phyloP scores from a whole-genome alignment of 2,797 vertebrate species.

The Myoxocephalus aenaeus region DNA sequence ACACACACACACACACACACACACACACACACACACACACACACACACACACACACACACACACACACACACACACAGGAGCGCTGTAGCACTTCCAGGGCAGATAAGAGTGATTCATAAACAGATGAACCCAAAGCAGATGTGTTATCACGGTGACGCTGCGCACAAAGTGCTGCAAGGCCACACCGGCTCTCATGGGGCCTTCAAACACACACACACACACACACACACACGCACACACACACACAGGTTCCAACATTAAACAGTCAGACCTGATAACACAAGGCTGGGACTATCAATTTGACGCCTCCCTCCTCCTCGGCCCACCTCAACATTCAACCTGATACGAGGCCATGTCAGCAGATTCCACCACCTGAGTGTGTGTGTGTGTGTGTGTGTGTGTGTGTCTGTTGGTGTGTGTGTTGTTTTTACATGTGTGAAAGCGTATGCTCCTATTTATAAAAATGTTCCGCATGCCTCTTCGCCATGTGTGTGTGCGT shows the following conservation, averaged over 20 bases:
- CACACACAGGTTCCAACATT: constrained; percentile 64
- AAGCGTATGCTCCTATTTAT: constrained; percentile 48
- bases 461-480: constrained; percentile 30
- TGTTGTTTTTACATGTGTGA: constrained; percentile 22
- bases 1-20: background rate
- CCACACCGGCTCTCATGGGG: constrained; percentile 63
- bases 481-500: constrained; percentile 30
- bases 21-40: constrained; percentile 44
- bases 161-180: constrained; percentile 71
- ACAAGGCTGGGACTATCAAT: constrained; percentile 75
- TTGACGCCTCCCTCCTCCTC: constrained; percentile 35
- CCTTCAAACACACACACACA: constrained; percentile 43
- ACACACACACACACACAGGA: constrained; percentile 25
- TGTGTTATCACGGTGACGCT: constrained; percentile 74
- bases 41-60: constrained; percentile 25
- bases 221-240: constrained; percentile 42
- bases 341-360: constrained; percentile 81
- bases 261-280: constrained; percentile 78
- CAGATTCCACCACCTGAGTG: constrained; percentile 86
- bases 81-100: constrained; percentile 60
- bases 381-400: constrained; percentile 38
- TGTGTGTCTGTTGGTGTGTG: constrained; percentile 35
- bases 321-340: constrained; percentile 74
- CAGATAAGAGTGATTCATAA: constrained; percentile 79
- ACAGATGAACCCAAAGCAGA: constrained; percentile 80